Conservation (phyloP, 2,113 vertebrate genomes). For the Planiliza haematocheilus region DNA sequence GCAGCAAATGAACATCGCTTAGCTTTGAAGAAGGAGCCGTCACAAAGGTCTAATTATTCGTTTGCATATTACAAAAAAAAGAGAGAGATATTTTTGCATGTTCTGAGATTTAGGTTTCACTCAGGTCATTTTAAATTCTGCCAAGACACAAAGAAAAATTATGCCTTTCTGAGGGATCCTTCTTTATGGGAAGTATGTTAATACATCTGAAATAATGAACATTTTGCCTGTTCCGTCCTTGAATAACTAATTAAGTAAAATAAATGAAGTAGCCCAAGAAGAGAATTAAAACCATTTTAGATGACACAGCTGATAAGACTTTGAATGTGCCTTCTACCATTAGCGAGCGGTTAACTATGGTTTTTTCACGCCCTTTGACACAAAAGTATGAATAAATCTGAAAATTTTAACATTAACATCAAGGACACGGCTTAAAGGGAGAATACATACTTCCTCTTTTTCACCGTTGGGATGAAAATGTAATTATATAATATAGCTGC, state of each 20-base stretch:
- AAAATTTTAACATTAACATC: slow-evolving; percentile 5
- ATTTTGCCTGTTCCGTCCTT: neutral
- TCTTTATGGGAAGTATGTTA: slow-evolving; percentile 25
- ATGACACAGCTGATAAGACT: slow-evolving; percentile 3
- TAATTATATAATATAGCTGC: too few relatives aligned
- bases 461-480: slow-evolving; percentile 17
- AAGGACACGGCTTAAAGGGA: neutral
- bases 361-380: neutral
- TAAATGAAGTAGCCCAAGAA: slow-evolving; percentile 12
- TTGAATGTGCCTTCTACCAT: neutral
- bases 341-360: neutral
- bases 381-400: neutral
- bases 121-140: neutral
- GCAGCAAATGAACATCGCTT: slow-evolving; percentile 3
- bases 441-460: neutral
- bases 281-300: neutral
- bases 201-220: slow-evolving; percentile 34
- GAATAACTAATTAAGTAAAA: slow-evolving; percentile 9
- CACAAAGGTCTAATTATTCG: slow-evolving; percentile 2
- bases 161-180: slow-evolving; percentile 1
- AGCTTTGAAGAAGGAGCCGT: slow-evolving; percentile 1
- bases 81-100: slow-evolving; percentile 14
- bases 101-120: slow-evolving; percentile 8
- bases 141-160: neutral
- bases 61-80: slow-evolving; percentile 22